Base-by-base conservation (phyloP, 1,140 invertebrate genomes). In the Ostrea denselamellosa region DNA sequence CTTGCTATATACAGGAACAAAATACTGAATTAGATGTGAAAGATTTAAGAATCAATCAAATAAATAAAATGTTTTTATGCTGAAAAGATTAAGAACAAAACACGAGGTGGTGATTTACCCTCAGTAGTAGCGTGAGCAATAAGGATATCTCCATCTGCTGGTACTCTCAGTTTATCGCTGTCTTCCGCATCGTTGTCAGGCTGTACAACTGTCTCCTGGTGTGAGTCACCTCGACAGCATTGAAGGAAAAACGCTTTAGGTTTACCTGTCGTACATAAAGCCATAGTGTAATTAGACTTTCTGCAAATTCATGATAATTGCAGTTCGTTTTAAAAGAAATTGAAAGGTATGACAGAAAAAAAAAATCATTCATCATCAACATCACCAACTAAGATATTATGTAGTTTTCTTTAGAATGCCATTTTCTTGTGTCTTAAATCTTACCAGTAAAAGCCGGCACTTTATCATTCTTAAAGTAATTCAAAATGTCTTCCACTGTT, bases 391-490 rank as follows among this genome's bases (percentile, higher is more conserved):
- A 58, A 58, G 12, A 17, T 58, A 17, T 10, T 58, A 4, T 58
- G 56, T 58, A 14, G 9, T 58, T 58, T 58, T 58, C 12, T 58
- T 17, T 58, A 12, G 12, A 58, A 19, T 12, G 19, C 12, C 5
- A 44, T 44, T 44, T 44, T 44, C 34, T 58, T 58, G 56, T 12
- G 56, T 56, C 56, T 44, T 44, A 44, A n/a, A 28, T 56, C 84
- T 85, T 62, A 65, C 84, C 84, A 14, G 58, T 62, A 62, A 85
- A 85, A 65, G 25, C 19, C 3, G 84, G 56, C 8, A 85, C 28
- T 62, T 85, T 85, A 19, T 85, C 25, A 62, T 85, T 85, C 62
- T 85, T 85, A 19, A 85, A 85, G 53, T 58, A 44, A 28, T 85
- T 54, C 19, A 85, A 44, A 58, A 85, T 85, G 3, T 85, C 84